phyloP scores from a whole-genome alignment of 1,140 invertebrate species.

The Aphelinus atriplicis region DNA sequence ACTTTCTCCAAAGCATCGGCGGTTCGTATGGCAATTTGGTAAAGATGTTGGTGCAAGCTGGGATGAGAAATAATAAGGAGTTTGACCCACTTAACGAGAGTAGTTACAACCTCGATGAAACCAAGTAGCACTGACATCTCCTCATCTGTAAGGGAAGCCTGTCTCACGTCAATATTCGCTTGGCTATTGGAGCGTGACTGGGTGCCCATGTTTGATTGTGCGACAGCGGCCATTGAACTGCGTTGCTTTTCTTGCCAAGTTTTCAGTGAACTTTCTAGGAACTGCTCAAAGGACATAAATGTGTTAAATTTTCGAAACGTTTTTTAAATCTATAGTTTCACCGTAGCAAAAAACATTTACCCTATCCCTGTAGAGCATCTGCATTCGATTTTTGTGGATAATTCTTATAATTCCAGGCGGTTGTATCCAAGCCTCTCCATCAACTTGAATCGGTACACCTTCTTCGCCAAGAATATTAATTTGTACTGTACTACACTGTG shows the following conservation, averaged over 20 bases:
- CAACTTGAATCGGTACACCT: slow-evolving; percentile 91
- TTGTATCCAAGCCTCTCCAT: slow-evolving; percentile 98
- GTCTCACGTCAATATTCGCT: slow-evolving; percentile 48
- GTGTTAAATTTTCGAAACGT: too few relatives aligned
- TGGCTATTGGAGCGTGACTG: slow-evolving; percentile 54
- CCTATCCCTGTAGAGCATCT: slow-evolving; percentile 92
- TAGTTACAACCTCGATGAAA: slow-evolving; percentile 84
- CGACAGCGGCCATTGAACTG: slow-evolving; percentile 64
- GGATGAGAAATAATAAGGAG: slow-evolving; percentile 75
- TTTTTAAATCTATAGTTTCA: too few relatives aligned
- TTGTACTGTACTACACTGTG: slow-evolving; percentile 94
- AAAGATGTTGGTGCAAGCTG: slow-evolving; percentile 74
- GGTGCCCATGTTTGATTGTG: slow-evolving; percentile 57
- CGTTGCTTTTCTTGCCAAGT: slow-evolving; percentile 95
- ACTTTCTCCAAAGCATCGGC: slow-evolving; percentile 81
- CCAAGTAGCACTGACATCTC: slow-evolving; percentile 78
- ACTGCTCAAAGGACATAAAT: slow-evolving; percentile 59
- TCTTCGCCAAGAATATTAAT: slow-evolving; percentile 93
- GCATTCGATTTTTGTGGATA: slow-evolving; percentile 95
- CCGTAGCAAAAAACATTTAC: slow-evolving; percentile 60
- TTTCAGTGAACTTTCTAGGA: slow-evolving; percentile 88
- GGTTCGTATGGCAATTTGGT: slow-evolving; percentile 78
- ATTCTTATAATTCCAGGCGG: slow-evolving; percentile 95
- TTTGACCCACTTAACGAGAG: slow-evolving; percentile 85
- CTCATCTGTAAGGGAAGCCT: slow-evolving; percentile 70